Evolutionary conservation across 2,888 invertebrate genomes (phyloP).

Genomic region (Drosophila anomalipes): DNA sequence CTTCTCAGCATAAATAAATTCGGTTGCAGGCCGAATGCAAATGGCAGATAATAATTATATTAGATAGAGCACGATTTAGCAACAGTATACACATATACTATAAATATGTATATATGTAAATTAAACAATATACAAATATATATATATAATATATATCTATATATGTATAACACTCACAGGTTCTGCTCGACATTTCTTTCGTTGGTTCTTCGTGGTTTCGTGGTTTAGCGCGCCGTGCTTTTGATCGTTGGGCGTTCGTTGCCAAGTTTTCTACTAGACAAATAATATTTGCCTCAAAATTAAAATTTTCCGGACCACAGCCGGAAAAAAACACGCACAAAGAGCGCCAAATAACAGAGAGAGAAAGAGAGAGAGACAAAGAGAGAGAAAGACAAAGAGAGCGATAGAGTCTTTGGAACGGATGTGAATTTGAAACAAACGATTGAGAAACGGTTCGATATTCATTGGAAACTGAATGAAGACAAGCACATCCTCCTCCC

Average conservation of each 20-base stretch:
- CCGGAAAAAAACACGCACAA: conserved; percentile 57
- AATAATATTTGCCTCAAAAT: conserved; percentile 63
- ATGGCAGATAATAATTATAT: conserved; percentile 65
- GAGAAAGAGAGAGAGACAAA: conserved; percentile 11
- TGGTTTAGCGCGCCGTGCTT: conserved; percentile 55
- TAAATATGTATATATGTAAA: conserved; percentile 13
- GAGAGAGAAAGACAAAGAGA: conserved; percentile 1
- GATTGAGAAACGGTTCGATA: conserved; percentile 27
- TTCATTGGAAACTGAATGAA: conserved; percentile 5
- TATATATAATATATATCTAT: conserved; percentile 3
- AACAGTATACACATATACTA: conserved; percentile 22
- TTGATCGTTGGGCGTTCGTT: conserved; percentile 65
- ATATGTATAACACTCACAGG: conserved; percentile 59
- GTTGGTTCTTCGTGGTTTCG: conserved; percentile 51
- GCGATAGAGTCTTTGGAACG: conserved; percentile 39
- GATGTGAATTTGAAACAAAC: conserved; percentile 55
- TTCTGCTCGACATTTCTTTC: conserved; percentile 68
- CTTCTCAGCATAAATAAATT: conserved; percentile 46
- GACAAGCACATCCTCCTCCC: background rate
- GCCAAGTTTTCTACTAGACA: conserved; percentile 77
- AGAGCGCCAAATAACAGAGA: conserved; percentile 14
- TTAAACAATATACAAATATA: conserved; percentile 13
- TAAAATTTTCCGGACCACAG: conserved; percentile 66
- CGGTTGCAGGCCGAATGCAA: conserved; percentile 36
- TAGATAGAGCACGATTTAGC: conserved; percentile 42